A percentile compares a stretch with the other conserved stretches of the same genome.
phyloP scores from a whole-genome alignment of 2,888 invertebrate genomes.

The Troides helena region DNA sequence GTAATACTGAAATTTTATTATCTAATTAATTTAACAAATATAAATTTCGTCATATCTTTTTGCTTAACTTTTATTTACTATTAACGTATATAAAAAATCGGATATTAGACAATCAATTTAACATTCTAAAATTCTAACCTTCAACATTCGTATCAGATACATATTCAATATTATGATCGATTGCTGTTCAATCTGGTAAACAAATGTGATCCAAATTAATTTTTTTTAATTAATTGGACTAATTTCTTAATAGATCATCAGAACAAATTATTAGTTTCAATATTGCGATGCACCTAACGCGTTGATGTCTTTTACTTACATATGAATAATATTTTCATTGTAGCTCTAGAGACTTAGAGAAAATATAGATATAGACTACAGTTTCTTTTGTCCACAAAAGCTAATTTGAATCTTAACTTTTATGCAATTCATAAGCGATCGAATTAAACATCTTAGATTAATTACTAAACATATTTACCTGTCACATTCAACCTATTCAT shows the following conservation, averaged over 20 bases:
- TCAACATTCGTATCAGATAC: neutral
- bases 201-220: neutral
- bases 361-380: no score
- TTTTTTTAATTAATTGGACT: conserved; percentile 3
- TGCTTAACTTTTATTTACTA: no score
- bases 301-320: conserved; percentile 42
- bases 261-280: neutral
- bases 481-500: no score
- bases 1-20: no score
- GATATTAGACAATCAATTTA: no score
- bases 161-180: conserved; percentile 1
- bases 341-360: no score
- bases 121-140: conserved; percentile 8
- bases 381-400: conserved; percentile 1
- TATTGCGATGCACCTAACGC: conserved; percentile 20
- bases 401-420: conserved; percentile 8
- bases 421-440: neutral
- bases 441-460: no score
- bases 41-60: no score
- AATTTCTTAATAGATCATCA: conserved; percentile 2
- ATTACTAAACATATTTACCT: no score
- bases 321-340: no score
- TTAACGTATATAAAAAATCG: no score
- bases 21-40: no score
- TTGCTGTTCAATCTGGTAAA: conserved; percentile 9